Percentiles rank a stretch among this genome's conserved stretches.
Evolutionary conservation across 2,888 invertebrate genomes (phyloP).

Genomic region (Heliothis peltigera): DNA sequence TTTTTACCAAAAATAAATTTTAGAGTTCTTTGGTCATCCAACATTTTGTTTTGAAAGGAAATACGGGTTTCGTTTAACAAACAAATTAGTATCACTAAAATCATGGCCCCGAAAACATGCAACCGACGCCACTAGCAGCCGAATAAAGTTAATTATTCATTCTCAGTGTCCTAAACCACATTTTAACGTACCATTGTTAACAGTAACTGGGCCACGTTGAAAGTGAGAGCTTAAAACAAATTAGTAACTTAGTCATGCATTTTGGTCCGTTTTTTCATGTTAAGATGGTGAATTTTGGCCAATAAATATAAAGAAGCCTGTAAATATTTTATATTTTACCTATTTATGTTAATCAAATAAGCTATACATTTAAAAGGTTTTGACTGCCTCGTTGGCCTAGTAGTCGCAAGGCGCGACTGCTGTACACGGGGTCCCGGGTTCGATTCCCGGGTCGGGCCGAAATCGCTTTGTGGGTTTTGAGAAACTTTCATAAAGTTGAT

Average conservation of each 20-base stretch:
- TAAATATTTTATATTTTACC: too few relatives aligned
- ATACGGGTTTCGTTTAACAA: background rate
- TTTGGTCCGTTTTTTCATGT: conserved; percentile 13
- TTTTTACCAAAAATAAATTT: too few relatives aligned
- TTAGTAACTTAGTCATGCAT: conserved; percentile 48
- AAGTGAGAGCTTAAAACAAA: conserved; percentile 54
- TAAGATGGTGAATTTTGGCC: too few relatives aligned
- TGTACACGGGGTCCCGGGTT: too few relatives aligned
- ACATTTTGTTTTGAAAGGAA: background rate
- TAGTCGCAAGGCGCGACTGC: too few relatives aligned
- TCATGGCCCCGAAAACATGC: conserved; percentile 33
- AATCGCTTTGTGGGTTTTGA: too few relatives aligned
- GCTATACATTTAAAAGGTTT: too few relatives aligned
- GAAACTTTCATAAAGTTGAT: too few relatives aligned
- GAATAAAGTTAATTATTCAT: conserved; percentile 58
- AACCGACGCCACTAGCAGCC: conserved; percentile 35
- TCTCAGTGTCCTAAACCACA: conserved; percentile 47
- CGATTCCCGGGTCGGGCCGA: too few relatives aligned
- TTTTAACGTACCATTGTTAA: conserved; percentile 53
- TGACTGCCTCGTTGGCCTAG: too few relatives aligned
- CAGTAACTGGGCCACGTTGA: conserved; percentile 46
- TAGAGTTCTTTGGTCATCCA: background rate
- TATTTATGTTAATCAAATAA: too few relatives aligned
- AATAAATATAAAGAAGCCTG: too few relatives aligned
- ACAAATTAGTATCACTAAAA: conserved; percentile 20